Evolutionary conservation across 2,797 vertebrate genomes (phyloP), one percentile per base, ranked within the genome.

Genomic region (Macroramphosus scolopax): DNA sequence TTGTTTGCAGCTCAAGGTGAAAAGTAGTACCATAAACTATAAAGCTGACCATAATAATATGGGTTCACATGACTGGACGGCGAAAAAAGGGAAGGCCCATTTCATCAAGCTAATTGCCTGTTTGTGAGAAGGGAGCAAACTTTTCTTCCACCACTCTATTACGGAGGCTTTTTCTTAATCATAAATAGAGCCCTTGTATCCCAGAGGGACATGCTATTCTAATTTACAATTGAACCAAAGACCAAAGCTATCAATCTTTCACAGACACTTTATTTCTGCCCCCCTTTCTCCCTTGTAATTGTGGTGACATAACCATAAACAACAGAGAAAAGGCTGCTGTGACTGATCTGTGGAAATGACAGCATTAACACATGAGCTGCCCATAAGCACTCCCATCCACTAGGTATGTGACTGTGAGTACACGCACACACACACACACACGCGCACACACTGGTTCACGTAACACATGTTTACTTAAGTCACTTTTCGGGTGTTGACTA

Each of bases 221-320:
- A 95, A 97, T 97, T 97, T 96, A 96, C 93, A 95, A 94, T 93
- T 97, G 94, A 97, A 97, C 93, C 93, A 90, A 91, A 92, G 93
- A 97, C 86, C 87, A 88, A 85, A 93, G 92, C 94, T 93, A 97
- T 97, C 95, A 94, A 97, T 98, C 95, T 95, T 91, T 90, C 87
- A 90, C 86, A 92, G 91, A 86, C 78, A 84, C 74, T 82, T 81
- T 83, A 81, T 82, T 80, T 77, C 77, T 81, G 56, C 78, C 71
- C 78, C 67, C 68, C 79, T 78, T 64, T 72, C n/a, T 90, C 89
- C 89, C 92, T 88, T 93, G 90, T 96, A 97, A 95, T 94, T 93
- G 92, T 92, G 91, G 89, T 89, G 91, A 93, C 92, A 91, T 90
- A 90, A 92, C 89, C 92, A 92, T 93, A 88, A 93, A 88, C 81